phyloP scores from a whole-genome alignment of 2,797 vertebrate genomes.

The Parauchenoglanis ngamensis region DNA sequence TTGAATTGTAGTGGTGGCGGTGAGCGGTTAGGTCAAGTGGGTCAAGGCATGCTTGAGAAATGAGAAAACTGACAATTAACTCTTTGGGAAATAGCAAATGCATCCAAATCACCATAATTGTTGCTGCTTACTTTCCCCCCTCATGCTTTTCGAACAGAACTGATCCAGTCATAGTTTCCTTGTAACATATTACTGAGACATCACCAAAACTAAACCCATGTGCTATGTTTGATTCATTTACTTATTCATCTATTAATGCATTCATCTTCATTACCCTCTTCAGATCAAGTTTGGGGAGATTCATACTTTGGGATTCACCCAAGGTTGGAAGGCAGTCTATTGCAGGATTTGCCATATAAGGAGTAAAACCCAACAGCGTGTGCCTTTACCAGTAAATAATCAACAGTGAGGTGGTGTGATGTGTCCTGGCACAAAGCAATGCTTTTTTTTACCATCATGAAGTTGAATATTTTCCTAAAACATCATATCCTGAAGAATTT shows the following conservation, averaged over 20 bases:
- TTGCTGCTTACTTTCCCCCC: neutral
- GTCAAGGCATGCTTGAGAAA: slow-evolving; percentile 33
- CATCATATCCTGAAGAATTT: neutral
- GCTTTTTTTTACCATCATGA: neutral
- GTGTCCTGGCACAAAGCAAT: neutral
- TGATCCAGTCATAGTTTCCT: neutral
- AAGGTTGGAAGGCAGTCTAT: neutral
- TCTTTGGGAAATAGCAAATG: neutral
- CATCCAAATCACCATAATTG: neutral
- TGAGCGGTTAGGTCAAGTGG: slow-evolving; percentile 41
- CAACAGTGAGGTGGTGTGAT: neutral
- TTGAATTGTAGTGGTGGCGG: slow-evolving; percentile 22
- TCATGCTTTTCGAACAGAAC: neutral
- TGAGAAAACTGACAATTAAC: neutral
- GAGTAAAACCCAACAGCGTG: neutral
- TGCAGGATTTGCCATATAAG: neutral
- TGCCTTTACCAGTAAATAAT: neutral
- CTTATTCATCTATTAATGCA: neutral
- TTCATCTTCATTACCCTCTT: neutral
- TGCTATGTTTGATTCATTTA: neutral
- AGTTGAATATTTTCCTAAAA: neutral
- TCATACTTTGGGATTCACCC: neutral
- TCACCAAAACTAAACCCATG: neutral
- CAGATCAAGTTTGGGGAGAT: neutral
- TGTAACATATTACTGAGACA: neutral